Evolutionary conservation across 2,797 vertebrate species (phyloP).

Genomic region (Molossus alvarezi): DNA sequence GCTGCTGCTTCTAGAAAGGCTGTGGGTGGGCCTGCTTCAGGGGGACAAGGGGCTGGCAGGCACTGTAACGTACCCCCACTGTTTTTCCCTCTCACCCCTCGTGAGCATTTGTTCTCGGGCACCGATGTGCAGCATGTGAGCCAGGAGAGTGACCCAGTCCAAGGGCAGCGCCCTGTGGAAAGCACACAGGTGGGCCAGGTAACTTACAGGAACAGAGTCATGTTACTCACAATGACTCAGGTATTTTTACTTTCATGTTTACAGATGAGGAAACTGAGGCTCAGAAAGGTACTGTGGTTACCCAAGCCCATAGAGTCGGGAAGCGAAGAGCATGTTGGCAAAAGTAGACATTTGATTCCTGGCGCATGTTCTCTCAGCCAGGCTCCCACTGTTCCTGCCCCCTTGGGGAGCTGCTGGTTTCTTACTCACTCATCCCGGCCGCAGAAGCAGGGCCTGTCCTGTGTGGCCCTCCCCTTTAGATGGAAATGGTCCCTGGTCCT

Average conservation of each 20-base stretch:
- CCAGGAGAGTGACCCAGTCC: background rate
- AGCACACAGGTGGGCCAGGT: background rate
- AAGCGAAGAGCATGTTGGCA: too few species aligned
- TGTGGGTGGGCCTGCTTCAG: background rate
- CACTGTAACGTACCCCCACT: too few species aligned
- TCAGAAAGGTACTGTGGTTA: conserved; percentile 2
- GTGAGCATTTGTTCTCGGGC: background rate
- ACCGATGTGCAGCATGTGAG: background rate
- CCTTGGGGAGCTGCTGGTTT: too few species aligned
- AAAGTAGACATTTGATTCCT: background rate
- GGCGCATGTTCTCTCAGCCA: too few species aligned
- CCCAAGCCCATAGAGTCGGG: too few species aligned
- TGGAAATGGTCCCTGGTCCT: too few species aligned
- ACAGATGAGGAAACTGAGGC: conserved; percentile 2
- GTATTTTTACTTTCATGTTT: background rate
- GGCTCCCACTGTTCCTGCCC: too few species aligned
- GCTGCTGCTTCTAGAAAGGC: background rate
- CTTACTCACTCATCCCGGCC: too few species aligned
- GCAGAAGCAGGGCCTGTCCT: too few species aligned
- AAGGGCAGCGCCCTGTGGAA: background rate
- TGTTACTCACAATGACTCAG: background rate
- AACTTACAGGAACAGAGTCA: background rate
- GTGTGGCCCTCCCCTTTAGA: too few species aligned
- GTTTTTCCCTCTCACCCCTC: background rate
- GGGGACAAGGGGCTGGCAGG: background rate